A percentile compares a stretch with the other conserved stretches of the same genome.
phyloP scores from a whole-genome alignment of 2,888 invertebrate species.

The Tachystola acroxantha region DNA sequence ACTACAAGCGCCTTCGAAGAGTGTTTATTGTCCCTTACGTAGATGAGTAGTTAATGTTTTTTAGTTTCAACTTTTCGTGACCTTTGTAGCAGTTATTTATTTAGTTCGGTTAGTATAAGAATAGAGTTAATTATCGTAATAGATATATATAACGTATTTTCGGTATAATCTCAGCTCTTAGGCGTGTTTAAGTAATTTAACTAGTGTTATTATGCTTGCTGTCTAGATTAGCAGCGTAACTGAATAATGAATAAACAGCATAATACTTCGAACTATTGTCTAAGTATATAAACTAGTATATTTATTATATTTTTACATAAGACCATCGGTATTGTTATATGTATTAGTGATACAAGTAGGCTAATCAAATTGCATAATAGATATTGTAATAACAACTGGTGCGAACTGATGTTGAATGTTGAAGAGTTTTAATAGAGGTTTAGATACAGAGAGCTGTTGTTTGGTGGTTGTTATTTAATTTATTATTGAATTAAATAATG shows the following conservation, averaged over 20 bases:
- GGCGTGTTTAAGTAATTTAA: neutral
- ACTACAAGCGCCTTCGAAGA: too few relatives aligned
- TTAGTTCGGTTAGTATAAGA: slow-evolving; percentile 1
- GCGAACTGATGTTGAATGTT: slow-evolving; percentile 75
- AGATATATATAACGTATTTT: neutral
- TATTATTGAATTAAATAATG: slow-evolving; percentile 31
- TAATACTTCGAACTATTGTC: slow-evolving; percentile 17
- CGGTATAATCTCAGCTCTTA: slow-evolving; percentile 10
- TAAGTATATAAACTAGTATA: slow-evolving; percentile 30
- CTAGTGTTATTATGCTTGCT: neutral
- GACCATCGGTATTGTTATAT: slow-evolving; percentile 45
- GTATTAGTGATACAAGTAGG: slow-evolving; percentile 37
- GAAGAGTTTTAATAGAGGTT: slow-evolving; percentile 73
- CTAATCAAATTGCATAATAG: slow-evolving; percentile 34
- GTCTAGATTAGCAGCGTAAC: slow-evolving; percentile 12
- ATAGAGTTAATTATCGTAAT: neutral
- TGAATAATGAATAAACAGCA: slow-evolving; percentile 13
- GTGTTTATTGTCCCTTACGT: too few relatives aligned
- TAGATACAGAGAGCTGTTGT: slow-evolving; percentile 52
- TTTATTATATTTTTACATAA: slow-evolving; percentile 67
- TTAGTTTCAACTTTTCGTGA: slow-evolving; percentile 10
- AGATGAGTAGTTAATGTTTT: slow-evolving; percentile 5
- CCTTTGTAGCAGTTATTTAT: slow-evolving; percentile 9
- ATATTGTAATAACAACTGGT: slow-evolving; percentile 61
- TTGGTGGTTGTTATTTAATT: slow-evolving; percentile 64